A percentile compares a stretch with the other conserved stretches of the same genome.
phyloP scores from a whole-genome alignment of 2,888 invertebrate genomes.

The Ceraclea dissimilis region DNA sequence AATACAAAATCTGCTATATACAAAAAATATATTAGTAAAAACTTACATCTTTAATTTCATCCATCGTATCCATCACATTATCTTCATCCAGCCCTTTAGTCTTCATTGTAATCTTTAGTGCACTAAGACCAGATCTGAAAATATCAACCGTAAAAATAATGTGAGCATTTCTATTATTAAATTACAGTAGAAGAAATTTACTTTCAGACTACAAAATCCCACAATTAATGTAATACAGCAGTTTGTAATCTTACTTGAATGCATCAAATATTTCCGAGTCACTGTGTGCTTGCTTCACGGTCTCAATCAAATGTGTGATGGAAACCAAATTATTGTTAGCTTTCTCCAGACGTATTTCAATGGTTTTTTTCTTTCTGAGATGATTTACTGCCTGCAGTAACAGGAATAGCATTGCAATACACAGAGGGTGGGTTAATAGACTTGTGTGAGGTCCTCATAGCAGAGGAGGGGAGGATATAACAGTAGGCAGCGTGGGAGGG shows the following conservation, averaged over 20 bases:
- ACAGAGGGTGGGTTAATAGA: too few relatives aligned
- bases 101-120: constrained; percentile 58
- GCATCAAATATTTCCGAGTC: constrained; percentile 39
- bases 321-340: constrained; percentile 32
- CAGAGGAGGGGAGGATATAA: too few relatives aligned
- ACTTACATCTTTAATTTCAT: constrained; percentile 61
- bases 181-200: too few relatives aligned
- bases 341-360: constrained; percentile 19
- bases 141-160: too few relatives aligned
- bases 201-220: too few relatives aligned
- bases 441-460: too few relatives aligned
- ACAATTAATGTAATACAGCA: too few relatives aligned
- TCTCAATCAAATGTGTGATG: constrained; percentile 35
- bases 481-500: too few relatives aligned
- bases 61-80: constrained; percentile 61
- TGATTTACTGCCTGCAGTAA: constrained; percentile 26
- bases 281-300: constrained; percentile 35
- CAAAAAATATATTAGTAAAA: too few relatives aligned
- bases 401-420: too few relatives aligned
- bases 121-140: constrained; percentile 59
- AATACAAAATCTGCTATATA: too few relatives aligned
- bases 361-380: constrained; percentile 17
- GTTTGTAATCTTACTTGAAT: constrained; percentile 40
- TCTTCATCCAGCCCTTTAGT: constrained; percentile 60
- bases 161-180: too few relatives aligned